Conservation (phyloP, 2,888 invertebrate genomes). For the Danaus chrysippus region DNA sequence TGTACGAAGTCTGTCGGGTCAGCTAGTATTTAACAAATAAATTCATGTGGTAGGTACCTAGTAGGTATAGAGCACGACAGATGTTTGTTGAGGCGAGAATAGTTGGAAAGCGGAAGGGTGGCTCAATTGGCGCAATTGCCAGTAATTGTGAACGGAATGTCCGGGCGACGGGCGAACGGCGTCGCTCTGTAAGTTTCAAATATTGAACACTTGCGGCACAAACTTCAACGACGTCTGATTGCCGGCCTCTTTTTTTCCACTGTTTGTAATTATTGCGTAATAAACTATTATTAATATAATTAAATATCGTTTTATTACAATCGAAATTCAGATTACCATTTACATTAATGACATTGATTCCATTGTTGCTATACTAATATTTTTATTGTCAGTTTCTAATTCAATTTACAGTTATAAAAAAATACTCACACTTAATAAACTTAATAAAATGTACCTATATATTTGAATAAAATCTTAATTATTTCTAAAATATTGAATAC, state of each 20-base stretch:
- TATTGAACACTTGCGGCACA: constrained; percentile 7
- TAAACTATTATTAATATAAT: not conserved
- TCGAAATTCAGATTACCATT: too few relatives aligned
- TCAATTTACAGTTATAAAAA: too few relatives aligned
- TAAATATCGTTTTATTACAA: too few relatives aligned
- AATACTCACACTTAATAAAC: too few relatives aligned
- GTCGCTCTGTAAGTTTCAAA: constrained; percentile 10
- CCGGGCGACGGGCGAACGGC: constrained; percentile 56
- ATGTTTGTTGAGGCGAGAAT: constrained; percentile 53
- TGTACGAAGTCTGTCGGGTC: too few relatives aligned
- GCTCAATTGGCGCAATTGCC: constrained; percentile 77
- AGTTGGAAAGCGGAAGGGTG: constrained; percentile 74
- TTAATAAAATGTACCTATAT: too few relatives aligned
- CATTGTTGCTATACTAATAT: too few relatives aligned
- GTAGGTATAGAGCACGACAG: constrained; percentile 45
- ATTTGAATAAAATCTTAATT: too few relatives aligned
- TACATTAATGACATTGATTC: too few relatives aligned
- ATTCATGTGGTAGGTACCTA: not conserved
- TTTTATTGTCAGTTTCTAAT: too few relatives aligned
- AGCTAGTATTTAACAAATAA: too few relatives aligned
- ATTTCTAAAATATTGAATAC: too few relatives aligned
- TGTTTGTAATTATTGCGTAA: not conserved
- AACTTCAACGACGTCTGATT: constrained; percentile 1
- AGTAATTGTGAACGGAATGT: constrained; percentile 77
- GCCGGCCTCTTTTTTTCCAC: not conserved